Evolutionary conservation across 92 coral and sea anemone genomes (phyloP).

Genomic region (Heteractis magnifica): DNA sequence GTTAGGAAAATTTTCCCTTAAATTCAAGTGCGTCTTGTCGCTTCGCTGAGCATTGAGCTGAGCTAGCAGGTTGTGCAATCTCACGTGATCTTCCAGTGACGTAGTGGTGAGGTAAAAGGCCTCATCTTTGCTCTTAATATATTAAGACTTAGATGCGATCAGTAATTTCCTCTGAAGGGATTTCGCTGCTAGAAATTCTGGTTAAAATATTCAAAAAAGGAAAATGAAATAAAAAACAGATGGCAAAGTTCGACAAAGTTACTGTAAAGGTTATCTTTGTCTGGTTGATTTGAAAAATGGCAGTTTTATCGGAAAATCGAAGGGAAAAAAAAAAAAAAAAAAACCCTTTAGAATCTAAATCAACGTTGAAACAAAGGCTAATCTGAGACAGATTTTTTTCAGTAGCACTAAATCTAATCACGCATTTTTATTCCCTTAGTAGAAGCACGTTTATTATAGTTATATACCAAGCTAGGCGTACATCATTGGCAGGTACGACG

Average conservation of each 20-base stretch:
- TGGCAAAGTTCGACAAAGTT: background rate
- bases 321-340: background rate
- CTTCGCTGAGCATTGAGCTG: too few species aligned
- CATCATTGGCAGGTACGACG: background rate
- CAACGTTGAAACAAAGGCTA: background rate
- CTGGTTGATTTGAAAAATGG: background rate
- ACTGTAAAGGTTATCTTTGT: background rate
- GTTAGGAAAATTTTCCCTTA: too few species aligned
- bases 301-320: conserved; percentile 8
- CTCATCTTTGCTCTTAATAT: background rate
- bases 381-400: background rate
- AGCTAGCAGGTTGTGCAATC: too few species aligned
- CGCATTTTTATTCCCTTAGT: background rate
- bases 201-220: background rate
- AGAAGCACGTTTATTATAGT: background rate
- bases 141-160: background rate
- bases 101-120: too few species aligned
- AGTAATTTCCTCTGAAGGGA: background rate
- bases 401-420: background rate
- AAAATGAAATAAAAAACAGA: background rate
- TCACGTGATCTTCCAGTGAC: too few species aligned
- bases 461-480: background rate
- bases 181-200: background rate
- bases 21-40: too few species aligned
- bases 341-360: background rate